A percentile compares a stretch with the other conserved stretches of the same genome.
Evolutionary conservation across 2,888 invertebrate species (phyloP).

Genomic region (Metellina segmentata): DNA sequence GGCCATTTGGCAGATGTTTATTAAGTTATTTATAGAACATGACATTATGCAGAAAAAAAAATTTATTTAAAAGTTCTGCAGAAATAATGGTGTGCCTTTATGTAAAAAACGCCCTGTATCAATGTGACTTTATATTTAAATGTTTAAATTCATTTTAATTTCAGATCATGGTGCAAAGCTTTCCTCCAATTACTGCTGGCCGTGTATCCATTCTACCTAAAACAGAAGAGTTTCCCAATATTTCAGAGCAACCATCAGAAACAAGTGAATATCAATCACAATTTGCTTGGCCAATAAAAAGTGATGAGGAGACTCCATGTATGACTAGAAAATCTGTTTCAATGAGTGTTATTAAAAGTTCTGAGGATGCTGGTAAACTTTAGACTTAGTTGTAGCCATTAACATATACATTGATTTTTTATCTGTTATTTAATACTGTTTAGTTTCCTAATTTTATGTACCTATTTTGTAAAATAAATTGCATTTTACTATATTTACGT

Average conservation of each 20-base stretch:
- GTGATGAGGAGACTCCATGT: slow-evolving; percentile 48
- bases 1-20: too few species aligned
- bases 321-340: slow-evolving; percentile 91
- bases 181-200: slow-evolving; percentile 69
- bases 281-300: slow-evolving; percentile 89
- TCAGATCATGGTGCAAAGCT: slow-evolving; percentile 76
- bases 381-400: neutral
- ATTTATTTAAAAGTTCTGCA: neutral
- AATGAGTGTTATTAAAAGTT: slow-evolving; percentile 84
- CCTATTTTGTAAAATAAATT: neutral
- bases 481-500: neutral
- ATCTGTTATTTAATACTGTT: neutral
- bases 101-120: too few species aligned
- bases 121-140: too few species aligned
- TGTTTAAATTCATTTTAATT: neutral
- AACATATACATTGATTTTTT: neutral
- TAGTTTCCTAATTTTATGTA: neutral
- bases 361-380: slow-evolving; percentile 54
- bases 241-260: slow-evolving; percentile 62
- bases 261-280: slow-evolving; percentile 90
- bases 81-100: too few species aligned
- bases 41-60: too few species aligned
- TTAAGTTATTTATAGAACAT: too few species aligned
- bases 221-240: slow-evolving; percentile 66
- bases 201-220: slow-evolving; percentile 62